Base-by-base conservation (phyloP, 2,797 vertebrate genomes). In the Babyrousa celebensis region DNA sequence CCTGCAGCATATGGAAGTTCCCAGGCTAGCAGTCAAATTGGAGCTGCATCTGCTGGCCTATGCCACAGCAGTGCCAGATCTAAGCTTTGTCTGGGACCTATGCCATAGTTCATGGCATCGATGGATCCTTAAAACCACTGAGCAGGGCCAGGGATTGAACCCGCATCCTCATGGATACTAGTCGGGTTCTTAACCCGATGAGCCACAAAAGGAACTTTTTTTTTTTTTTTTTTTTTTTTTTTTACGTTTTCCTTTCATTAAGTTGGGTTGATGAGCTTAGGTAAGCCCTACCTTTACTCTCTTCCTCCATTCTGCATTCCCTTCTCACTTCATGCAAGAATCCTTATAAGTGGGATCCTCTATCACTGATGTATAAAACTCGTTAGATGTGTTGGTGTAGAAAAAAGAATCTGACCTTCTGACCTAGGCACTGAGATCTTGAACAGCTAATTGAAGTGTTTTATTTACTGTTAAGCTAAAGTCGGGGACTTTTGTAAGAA, bases 271-370 rank as follows among this genome's bases (percentile, higher is more conserved):
- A 15, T 52, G 60, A 29, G 62, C 70, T 54, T 78, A 16, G 17
- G 27, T 74, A 23, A 29, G 40, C 6, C 65, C n/a, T 40, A 72
- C 58, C 18, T 91, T 82, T 27, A 94, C 72, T 71, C 77, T 62
- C 8, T 52, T n/a, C 54, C 16, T 84, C 23, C 23, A 85, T 77
- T 87, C 9, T 8, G 12, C 15, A 48, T 27, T 1, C 32, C 15
- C 21, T 77, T 82, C 67, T 90, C 32, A 95, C 63, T 58, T 92
- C 75, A 17, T 85, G 17, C 89, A 32, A 94, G 36, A 80, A n/a
- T 91, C 17, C 17, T 91, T 93, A 12, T 62, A 60, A 74, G 74
- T 85, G 11, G 68, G 32, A 86, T 27, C 70, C 48, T 94, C 21
- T 43, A 10, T 86, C 48, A 92, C 36, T 85, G n/a, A 85, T 83